Percentiles rank a stretch among this genome's conserved stretches.
Evolutionary conservation across 2,113 vertebrate genomes (phyloP).

Genomic region (Marmota monax): DNA sequence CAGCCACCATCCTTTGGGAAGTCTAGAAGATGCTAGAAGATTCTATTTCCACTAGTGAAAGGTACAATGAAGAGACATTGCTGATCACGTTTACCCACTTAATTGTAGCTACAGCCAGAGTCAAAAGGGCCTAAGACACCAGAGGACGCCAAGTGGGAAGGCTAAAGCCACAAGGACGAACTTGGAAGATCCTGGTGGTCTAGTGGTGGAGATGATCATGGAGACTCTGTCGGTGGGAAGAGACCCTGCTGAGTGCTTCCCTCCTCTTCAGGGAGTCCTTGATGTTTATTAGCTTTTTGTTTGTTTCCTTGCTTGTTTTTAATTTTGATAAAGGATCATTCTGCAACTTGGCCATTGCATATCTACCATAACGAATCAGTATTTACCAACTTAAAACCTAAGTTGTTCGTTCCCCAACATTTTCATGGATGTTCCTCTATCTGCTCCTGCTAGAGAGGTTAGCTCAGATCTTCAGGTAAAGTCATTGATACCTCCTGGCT

Average conservation of each 20-base stretch:
- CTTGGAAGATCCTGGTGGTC: not conserved
- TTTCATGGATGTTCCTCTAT: not conserved
- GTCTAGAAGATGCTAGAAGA: not conserved
- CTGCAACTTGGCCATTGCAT: not conserved
- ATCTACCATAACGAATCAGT: not conserved
- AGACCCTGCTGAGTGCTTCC: not conserved
- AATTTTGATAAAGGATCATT: constrained; percentile 4
- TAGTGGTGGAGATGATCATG: not conserved
- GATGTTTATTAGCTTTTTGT: not conserved
- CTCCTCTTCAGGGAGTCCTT: not conserved
- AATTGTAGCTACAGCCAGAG: not conserved
- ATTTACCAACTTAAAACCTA: not conserved
- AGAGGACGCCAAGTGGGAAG: not conserved
- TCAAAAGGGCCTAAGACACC: not conserved
- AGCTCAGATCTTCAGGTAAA: not conserved
- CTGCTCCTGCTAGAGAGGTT: not conserved
- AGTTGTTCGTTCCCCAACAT: constrained; percentile 32
- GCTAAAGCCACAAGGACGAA: not conserved
- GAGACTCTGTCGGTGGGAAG: not conserved
- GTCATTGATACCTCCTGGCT: not conserved
- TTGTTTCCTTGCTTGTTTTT: not conserved
- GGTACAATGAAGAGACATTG: not conserved
- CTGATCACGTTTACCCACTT: not conserved
- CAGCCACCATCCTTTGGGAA: not conserved
- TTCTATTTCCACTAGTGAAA: not conserved